Conservation (phyloP, 2,113 vertebrate genomes). For the Oryzias woworae region DNA sequence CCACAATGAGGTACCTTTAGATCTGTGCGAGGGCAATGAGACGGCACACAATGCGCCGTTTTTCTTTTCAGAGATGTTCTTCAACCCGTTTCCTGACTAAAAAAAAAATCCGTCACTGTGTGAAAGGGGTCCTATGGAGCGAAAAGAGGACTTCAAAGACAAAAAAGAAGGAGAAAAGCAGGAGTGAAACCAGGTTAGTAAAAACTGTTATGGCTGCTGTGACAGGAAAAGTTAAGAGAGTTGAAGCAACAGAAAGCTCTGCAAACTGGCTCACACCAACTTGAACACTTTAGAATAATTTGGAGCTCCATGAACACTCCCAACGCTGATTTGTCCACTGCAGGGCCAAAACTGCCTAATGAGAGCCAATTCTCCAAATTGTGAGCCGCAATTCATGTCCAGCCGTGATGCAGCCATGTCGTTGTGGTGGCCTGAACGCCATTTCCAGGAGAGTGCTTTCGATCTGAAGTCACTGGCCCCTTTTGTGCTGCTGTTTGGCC, state of each 20-base stretch:
- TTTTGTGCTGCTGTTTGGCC: conserved; percentile 45
- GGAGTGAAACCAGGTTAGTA: conserved; percentile 28
- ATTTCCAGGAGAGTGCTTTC: conserved; percentile 16
- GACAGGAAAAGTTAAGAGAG: background rate
- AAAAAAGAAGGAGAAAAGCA: background rate
- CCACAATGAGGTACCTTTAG: too few relatives aligned
- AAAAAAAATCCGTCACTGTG: background rate
- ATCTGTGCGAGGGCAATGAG: too few relatives aligned
- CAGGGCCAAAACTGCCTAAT: conserved; percentile 40
- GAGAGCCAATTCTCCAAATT: conserved; percentile 3
- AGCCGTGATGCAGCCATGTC: conserved; percentile 6
- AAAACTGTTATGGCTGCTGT: conserved; percentile 2
- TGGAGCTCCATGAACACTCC: conserved; percentile 25
- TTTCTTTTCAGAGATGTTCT: too few relatives aligned
- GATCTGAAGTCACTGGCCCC: conserved; percentile 25
- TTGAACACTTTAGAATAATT: conserved; percentile 40
- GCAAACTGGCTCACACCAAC: conserved; percentile 80
- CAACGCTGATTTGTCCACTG: conserved; percentile 2
- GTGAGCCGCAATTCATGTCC: conserved; percentile 6
- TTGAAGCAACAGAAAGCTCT: conserved; percentile 42
- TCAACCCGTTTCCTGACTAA: too few relatives aligned
- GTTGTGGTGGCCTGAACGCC: background rate
- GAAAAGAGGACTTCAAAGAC: background rate
- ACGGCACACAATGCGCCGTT: too few relatives aligned
- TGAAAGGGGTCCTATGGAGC: background rate